Evolutionary conservation across 2,113 vertebrate species (phyloP).

Genomic region (Recurvirostra avosetta): DNA sequence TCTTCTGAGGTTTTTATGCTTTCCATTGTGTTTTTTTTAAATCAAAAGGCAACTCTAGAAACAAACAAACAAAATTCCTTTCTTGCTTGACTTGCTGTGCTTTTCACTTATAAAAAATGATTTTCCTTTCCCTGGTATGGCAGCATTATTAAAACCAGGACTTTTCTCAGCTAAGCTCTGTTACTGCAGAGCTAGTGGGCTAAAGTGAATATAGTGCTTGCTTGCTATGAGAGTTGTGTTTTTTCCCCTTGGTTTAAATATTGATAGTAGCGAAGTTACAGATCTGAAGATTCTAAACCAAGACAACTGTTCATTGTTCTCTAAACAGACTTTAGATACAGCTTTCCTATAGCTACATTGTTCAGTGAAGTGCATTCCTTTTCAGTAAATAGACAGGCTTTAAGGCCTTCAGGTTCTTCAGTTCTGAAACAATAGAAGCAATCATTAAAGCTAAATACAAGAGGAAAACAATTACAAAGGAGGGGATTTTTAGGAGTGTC

Average conservation of each 20-base stretch:
- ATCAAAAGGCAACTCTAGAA: conserved; percentile 13
- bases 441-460: background rate
- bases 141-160: background rate
- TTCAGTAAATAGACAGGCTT: background rate
- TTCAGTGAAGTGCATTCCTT: background rate
- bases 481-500: background rate
- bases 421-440: background rate
- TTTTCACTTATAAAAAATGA: background rate
- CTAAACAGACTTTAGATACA: background rate
- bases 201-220: background rate
- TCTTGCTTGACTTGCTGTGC: conserved; percentile 17
- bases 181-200: background rate
- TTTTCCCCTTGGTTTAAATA: background rate
- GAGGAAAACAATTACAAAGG: background rate
- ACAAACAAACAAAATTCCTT: conserved; percentile 61
- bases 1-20: conserved; percentile 20
- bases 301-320: background rate
- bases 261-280: background rate
- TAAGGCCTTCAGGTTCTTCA: background rate
- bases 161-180: background rate
- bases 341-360: background rate
- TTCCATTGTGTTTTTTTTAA: conserved; percentile 56
- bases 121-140: background rate
- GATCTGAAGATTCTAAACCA: background rate
- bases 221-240: background rate